A percentile compares a stretch with the other conserved stretches of the same genome.
Evolutionary conservation across 2,888 invertebrate species (phyloP).

Genomic region (Eupithecia exiguata): DNA sequence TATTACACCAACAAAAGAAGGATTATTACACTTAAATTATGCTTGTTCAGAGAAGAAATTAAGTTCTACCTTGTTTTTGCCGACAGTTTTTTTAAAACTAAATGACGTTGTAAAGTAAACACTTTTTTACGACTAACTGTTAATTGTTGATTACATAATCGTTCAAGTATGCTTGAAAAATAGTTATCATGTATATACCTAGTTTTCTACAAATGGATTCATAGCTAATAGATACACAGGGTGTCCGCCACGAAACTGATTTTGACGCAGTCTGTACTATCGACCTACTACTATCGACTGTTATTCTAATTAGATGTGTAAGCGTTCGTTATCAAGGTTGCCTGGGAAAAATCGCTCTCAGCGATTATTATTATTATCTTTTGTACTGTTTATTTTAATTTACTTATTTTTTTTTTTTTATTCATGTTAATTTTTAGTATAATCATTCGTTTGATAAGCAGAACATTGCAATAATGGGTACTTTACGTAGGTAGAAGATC

Average conservation of each 20-base stretch:
- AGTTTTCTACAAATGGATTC: neutral
- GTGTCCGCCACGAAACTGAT: neutral
- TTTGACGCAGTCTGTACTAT: too few species aligned
- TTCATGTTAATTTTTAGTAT: too few species aligned
- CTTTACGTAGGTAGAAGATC: neutral
- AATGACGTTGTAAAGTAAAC: constrained; percentile 17
- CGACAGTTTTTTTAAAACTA: constrained; percentile 21
- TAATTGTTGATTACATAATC: constrained; percentile 2
- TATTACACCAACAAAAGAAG: constrained; percentile 24
- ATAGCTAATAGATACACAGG: neutral
- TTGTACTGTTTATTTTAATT: too few species aligned
- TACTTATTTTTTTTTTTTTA: too few species aligned
- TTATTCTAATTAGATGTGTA: too few species aligned
- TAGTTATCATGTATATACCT: neutral
- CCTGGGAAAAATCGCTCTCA: too few species aligned
- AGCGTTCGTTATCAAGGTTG: too few species aligned
- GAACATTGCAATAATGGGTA: too few species aligned
- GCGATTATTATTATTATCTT: too few species aligned
- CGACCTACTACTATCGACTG: too few species aligned
- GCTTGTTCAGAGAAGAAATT: constrained; percentile 13
- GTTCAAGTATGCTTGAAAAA: neutral
- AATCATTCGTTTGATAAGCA: too few species aligned
- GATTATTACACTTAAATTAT: constrained; percentile 32
- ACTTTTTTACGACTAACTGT: constrained; percentile 13
- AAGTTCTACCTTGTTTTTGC: constrained; percentile 27